A percentile compares a stretch with the other conserved stretches of the same genome.
Conservation (phyloP, 2,888 invertebrate genomes). For the Euplagia quadripunctaria region DNA sequence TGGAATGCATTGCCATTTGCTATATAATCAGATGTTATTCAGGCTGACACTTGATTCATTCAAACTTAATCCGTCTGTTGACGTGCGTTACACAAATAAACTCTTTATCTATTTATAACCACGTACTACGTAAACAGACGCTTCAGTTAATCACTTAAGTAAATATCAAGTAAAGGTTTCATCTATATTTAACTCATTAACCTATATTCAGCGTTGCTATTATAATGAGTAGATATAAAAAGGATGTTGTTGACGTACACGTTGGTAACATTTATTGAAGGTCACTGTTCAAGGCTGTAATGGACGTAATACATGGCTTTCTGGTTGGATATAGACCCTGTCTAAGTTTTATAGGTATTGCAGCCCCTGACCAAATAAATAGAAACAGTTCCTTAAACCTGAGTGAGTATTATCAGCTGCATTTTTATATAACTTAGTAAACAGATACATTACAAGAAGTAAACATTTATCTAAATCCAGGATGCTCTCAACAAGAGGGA, state of each 20-base stretch:
- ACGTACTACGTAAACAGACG: neutral
- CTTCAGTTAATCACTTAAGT: neutral
- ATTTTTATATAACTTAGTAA: too few species aligned
- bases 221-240: neutral
- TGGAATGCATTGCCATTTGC: too few species aligned
- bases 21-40: too few species aligned
- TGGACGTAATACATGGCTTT: neutral
- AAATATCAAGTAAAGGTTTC: slow-evolving; percentile 4
- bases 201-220: neutral
- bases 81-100: neutral
- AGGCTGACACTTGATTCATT: neutral
- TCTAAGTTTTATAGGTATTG: too few species aligned
- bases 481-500: too few species aligned
- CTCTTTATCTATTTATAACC: neutral
- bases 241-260: slow-evolving; percentile 1
- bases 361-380: too few species aligned
- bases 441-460: too few species aligned
- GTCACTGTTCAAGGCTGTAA: neutral
- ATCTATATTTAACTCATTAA: neutral
- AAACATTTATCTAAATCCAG: too few species aligned
- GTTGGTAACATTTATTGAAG: neutral
- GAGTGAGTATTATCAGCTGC: too few species aligned
- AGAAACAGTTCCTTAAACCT: too few species aligned
- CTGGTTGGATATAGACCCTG: neutral
- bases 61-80: neutral